Base-by-base conservation (phyloP, 2,888 invertebrate genomes). In the Tenthredo amoena region DNA sequence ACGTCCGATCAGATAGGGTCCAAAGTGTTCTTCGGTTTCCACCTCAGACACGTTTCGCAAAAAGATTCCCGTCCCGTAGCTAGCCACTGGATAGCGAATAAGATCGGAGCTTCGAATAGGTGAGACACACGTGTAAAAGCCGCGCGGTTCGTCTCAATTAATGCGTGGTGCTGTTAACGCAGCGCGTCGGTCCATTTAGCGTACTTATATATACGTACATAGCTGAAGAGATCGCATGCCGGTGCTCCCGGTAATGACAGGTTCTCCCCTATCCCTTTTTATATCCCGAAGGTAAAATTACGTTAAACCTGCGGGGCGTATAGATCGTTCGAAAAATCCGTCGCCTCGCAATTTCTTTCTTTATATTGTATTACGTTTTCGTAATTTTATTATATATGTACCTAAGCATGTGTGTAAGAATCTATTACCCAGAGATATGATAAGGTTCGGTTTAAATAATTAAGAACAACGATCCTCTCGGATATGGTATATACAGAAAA, bases 211-310 rank as follows among this genome's bases (percentile, higher is more conserved):
- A n/a, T n/a, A n/a, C n/a, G n/a, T n/a, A 1, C 5, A 85, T 77
- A 85, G 87, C 87, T 86, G 88, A 88, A 87, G 86, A 87, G 86
- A 82, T 88, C 88, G 86, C 89, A 89, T 89, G 88, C 88, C 88
- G 87, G 90, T 88, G 89, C 90, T 87, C 86, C 86, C 85, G 84
- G 87, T 90, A 90, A 90, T 90, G 89, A 90, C 90, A 90, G 89
- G 85, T 74, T 74, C 9, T 21, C 40, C 43, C 0, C 34, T 37
- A 37, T 6, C 18, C 71, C 18, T 6, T n/a, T 12, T 34, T 2
- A 37, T 37, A 71, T 18, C 87, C 85, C 86, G 87, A 85, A 87
- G 62, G 62, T 87, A 90, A 88, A 88, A 90, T 90, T 90, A 89
- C 55, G 55, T 55, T 55, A 55, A 15, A n/a, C 55, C n/a, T 47